phyloP scores from a whole-genome alignment of 1,140 invertebrate species.

The Thereuonema tuberculata region DNA sequence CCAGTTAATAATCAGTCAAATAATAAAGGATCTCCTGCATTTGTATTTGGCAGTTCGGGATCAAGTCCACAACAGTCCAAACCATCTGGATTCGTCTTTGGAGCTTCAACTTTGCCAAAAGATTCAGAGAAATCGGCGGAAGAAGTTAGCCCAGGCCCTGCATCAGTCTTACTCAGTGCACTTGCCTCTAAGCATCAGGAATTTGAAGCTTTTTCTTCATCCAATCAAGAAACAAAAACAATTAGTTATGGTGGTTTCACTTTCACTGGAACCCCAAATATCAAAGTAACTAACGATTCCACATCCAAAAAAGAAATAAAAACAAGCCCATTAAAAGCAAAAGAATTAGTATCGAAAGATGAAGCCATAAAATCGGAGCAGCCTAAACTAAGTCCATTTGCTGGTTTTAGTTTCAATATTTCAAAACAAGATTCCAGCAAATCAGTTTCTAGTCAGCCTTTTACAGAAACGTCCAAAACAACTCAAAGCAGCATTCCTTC shows the following conservation, averaged over 20 bases:
- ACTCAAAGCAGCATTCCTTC: not conserved
- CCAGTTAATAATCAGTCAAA: too few species aligned
- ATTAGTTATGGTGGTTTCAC: not conserved
- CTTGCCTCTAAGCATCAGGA: not conserved
- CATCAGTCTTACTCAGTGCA: not conserved
- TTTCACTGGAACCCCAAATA: not conserved
- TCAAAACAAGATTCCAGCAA: not conserved
- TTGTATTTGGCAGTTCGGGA: constrained; percentile 5
- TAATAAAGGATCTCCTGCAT: too few species aligned
- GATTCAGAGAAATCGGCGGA: not conserved
- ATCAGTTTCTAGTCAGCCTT: too few species aligned
- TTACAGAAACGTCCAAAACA: too few species aligned
- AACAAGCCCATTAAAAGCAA: too few species aligned
- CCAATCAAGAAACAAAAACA: not conserved
- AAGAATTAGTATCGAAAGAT: too few species aligned
- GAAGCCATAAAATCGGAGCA: too few species aligned
- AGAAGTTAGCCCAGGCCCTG: not conserved
- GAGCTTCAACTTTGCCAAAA: not conserved
- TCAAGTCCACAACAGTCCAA: not conserved
- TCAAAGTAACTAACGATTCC: not conserved
- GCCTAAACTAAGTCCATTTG: not conserved
- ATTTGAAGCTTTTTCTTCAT: not conserved
- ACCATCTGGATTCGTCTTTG: constrained; percentile 3
- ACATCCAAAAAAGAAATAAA: too few species aligned
- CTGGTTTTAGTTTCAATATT: not conserved